These are phyloP conservation scores for Egretta garzetta DNA, from an alignment of 2,113 vertebrate species.

Conservation along the genomic window DNA sequence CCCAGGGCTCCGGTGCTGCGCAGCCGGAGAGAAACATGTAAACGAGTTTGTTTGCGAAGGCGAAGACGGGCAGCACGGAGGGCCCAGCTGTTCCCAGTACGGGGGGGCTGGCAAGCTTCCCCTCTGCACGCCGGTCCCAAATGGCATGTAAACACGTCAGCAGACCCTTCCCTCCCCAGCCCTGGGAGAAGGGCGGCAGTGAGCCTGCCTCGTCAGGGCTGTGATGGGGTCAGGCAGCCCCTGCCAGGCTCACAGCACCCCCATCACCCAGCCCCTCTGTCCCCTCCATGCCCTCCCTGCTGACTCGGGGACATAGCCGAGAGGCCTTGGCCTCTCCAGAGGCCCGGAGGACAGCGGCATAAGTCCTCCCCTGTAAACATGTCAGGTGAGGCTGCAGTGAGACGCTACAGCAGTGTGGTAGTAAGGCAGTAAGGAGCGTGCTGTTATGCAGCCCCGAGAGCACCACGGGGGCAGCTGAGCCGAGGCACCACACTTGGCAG, in stretches of 20 bases:
- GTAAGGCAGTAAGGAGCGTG: conserved; percentile 76
- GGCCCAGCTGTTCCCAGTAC: background rate
- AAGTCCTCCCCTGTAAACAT: conserved; percentile 65
- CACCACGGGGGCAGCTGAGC: background rate
- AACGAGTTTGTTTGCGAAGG: conserved; percentile 38
- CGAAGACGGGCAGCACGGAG: background rate
- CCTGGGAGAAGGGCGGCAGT: background rate
- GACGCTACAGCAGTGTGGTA: conserved; percentile 45
- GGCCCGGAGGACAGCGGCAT: background rate
- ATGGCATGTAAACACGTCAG: conserved; percentile 8
- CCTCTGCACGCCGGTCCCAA: background rate
- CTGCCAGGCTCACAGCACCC: background rate
- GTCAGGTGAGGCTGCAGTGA: conserved; percentile 44
- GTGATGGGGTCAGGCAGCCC: background rate
- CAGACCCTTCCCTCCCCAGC: background rate
- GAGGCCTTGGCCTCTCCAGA: background rate
- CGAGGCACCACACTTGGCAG: background rate
- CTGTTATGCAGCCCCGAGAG: background rate
- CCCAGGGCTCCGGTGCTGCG: background rate
- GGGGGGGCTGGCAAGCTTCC: background rate
- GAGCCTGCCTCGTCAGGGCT: background rate
- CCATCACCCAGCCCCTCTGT: background rate
- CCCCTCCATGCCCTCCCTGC: background rate
- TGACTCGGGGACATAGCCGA: accelerated
- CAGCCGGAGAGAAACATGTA: conserved; percentile 42